These are phyloP conservation scores for Puffinus mauretanicus DNA, from an alignment of 2,113 vertebrate genomes.

Conservation along the genomic window DNA sequence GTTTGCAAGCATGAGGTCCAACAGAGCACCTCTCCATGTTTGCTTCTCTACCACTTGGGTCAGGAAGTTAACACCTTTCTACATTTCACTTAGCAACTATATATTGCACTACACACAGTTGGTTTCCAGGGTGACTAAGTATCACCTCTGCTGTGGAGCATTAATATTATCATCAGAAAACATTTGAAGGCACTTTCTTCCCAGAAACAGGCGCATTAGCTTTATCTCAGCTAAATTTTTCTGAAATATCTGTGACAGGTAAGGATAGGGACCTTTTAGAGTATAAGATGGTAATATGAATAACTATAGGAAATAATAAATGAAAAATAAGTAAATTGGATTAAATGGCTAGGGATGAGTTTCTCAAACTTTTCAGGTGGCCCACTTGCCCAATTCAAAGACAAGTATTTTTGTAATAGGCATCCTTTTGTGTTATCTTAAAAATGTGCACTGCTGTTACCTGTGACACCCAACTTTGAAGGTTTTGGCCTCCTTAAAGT, in stretches of 20 bases:
- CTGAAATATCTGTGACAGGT: background rate
- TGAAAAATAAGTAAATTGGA: background rate
- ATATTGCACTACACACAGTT: background rate
- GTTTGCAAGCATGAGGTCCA: background rate
- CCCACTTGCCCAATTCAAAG: background rate
- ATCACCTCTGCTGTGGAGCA: background rate
- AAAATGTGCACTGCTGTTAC: background rate
- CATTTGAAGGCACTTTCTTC: background rate
- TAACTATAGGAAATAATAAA: background rate
- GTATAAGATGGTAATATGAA: background rate
- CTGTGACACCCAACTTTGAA: background rate
- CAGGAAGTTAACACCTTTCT: background rate
- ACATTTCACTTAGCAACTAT: background rate
- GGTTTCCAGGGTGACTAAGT: background rate
- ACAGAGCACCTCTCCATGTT: background rate
- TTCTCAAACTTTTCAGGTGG: background rate
- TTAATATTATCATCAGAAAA: background rate
- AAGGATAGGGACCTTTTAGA: background rate
- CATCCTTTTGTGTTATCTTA: background rate
- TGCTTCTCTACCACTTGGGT: background rate
- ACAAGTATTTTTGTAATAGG: background rate
- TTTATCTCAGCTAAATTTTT: background rate
- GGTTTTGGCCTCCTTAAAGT: background rate
- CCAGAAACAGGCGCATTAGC: background rate
- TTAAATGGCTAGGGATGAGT: background rate